These are phyloP conservation scores for Callopanchax toddi DNA, from an alignment of 2,113 vertebrate genomes.

Conservation along the genomic window DNA sequence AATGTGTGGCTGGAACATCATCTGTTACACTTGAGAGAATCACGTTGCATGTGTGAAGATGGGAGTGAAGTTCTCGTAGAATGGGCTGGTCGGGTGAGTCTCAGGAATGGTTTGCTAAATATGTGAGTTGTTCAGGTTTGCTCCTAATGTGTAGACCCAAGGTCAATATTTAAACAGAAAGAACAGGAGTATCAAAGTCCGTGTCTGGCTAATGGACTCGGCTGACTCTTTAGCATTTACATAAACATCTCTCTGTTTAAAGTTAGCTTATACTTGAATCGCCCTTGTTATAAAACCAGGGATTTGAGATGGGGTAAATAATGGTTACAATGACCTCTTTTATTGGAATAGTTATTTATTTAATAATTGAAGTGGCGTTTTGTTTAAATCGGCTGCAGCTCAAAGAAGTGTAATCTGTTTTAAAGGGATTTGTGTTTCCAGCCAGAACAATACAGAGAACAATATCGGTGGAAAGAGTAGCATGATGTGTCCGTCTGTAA, in stretches of 20 bases:
- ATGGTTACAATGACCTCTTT: no score
- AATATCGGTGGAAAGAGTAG: slow-evolving; percentile 30
- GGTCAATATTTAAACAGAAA: slow-evolving; percentile 62
- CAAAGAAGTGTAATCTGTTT: slow-evolving; percentile 53
- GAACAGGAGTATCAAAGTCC: slow-evolving; percentile 56
- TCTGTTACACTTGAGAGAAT: slow-evolving; percentile 14
- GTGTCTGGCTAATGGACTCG: not conserved
- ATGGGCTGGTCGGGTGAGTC: slow-evolving; percentile 52
- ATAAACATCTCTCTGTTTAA: no score
- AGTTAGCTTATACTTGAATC: no score
- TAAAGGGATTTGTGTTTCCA: slow-evolving; percentile 21
- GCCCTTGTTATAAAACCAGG: no score
- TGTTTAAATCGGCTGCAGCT: slow-evolving; percentile 33
- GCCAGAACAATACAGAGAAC: slow-evolving; percentile 29
- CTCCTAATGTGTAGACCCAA: slow-evolving; percentile 2
- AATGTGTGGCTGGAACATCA: not conserved
- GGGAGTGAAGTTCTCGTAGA: slow-evolving; percentile 21
- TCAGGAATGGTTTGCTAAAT: slow-evolving; percentile 18
- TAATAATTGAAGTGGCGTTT: slow-evolving; percentile 13
- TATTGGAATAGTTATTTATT: not conserved
- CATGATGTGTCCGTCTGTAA: slow-evolving; percentile 42
- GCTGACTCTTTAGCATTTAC: not conserved
- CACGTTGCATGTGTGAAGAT: not conserved
- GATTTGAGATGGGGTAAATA: no score
- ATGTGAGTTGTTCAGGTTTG: slow-evolving; percentile 3